These are phyloP conservation scores for Zeuzera pyrina DNA, from an alignment of 2,888 invertebrate species.

Conservation along the genomic window DNA sequence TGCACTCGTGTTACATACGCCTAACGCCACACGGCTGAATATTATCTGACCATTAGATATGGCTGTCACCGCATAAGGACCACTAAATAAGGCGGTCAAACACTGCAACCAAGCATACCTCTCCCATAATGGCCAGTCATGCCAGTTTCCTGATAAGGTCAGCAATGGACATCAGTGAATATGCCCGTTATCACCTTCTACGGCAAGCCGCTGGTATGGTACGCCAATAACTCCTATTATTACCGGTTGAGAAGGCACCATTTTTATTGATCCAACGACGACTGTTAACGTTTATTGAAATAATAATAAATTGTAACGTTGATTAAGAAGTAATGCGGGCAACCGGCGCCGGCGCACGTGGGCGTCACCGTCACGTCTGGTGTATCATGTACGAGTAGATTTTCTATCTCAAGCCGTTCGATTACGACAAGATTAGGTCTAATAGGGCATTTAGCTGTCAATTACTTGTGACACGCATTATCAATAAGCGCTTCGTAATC, in stretches of 20 bases:
- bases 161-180: conserved; percentile 30
- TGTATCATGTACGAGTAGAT: conserved; percentile 19
- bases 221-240: conserved; percentile 10
- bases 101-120: conserved; percentile 23
- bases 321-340: conserved; percentile 10
- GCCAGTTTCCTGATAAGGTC: conserved; percentile 45
- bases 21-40: too few species aligned
- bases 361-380: conserved; percentile 15
- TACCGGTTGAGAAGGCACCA: conserved; percentile 11
- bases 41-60: conserved; percentile 33
- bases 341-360: conserved; percentile 15
- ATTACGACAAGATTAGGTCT: conserved; percentile 36
- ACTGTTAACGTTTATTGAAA: conserved; percentile 16
- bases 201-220: conserved; percentile 17
- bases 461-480: conserved; percentile 35
- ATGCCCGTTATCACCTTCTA: conserved; percentile 42
- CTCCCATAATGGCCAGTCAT: conserved; percentile 25
- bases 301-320: conserved; percentile 24
- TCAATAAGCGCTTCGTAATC: too few species aligned
- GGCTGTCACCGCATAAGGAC: conserved; percentile 29
- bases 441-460: conserved; percentile 57
- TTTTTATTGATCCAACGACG: conserved; percentile 21
- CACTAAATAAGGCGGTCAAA: conserved; percentile 23
- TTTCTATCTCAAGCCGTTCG: conserved; percentile 29
- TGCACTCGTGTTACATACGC: too few species aligned